Evolutionary conservation across 2,797 vertebrate species (phyloP).

Genomic region (Remorina albescens): DNA sequence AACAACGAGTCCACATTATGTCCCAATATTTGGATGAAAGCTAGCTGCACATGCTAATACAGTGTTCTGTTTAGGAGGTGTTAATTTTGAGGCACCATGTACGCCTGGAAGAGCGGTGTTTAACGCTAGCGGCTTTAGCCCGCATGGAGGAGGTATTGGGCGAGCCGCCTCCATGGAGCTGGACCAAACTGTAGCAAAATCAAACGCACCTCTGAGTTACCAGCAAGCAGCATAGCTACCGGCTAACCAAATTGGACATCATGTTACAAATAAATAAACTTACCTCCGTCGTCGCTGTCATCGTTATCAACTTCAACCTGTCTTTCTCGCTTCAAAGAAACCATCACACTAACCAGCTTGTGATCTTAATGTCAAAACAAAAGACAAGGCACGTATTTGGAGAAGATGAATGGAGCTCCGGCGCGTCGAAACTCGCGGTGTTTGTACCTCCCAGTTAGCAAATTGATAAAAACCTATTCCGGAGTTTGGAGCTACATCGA

Average conservation of each 20-base stretch:
- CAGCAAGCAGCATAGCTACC: conserved; percentile 22
- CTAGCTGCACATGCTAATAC: conserved; percentile 39
- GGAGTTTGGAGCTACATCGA: conserved; percentile 41
- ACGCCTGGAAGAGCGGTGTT: neutral
- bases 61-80: neutral
- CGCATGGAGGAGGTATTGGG: no score
- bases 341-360: conserved; percentile 53
- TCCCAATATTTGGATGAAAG: neutral
- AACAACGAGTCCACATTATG: neutral
- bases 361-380: neutral
- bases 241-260: conserved; percentile 49
- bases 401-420: conserved; percentile 45
- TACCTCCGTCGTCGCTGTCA: conserved; percentile 77
- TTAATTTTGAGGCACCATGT: neutral
- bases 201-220: neutral
- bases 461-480: conserved; percentile 52
- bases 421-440: conserved; percentile 69
- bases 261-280: conserved; percentile 27
- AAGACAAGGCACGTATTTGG: neutral
- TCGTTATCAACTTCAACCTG: conserved; percentile 78
- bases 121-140: no score
- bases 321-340: conserved; percentile 83
- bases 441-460: neutral
- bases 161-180: neutral
- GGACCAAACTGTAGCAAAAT: neutral